These are phyloP conservation scores for Helogale parvula DNA, from an alignment of 2,113 vertebrate species.

Conservation along the genomic window DNA sequence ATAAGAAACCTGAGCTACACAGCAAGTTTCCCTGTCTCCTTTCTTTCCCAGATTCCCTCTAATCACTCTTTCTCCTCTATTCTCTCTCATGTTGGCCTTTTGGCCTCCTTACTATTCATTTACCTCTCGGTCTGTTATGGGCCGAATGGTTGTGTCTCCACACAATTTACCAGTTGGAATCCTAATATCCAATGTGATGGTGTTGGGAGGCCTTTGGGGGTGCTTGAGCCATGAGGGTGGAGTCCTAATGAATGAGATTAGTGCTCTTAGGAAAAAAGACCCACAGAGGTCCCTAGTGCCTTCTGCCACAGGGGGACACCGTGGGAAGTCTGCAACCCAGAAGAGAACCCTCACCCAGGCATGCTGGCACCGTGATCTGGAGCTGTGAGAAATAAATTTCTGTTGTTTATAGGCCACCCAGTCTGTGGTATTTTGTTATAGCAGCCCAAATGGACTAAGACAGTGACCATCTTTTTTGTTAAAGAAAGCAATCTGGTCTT, in stretches of 20 bases:
- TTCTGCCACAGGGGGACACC: neutral
- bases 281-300: neutral
- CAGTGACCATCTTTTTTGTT: neutral
- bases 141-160: neutral
- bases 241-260: neutral
- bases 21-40: neutral
- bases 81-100: neutral
- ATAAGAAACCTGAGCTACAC: neutral
- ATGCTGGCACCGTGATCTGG: neutral
- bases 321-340: neutral
- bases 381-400: neutral
- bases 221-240: neutral
- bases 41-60: neutral
- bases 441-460: constrained; percentile 33
- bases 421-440: constrained; percentile 22
- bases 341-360: neutral
- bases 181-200: neutral
- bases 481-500: neutral
- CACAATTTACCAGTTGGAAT: neutral
- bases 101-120: neutral
- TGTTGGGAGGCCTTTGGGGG: neutral
- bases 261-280: neutral
- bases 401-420: neutral
- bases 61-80: neutral
- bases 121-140: neutral